Conservation (phyloP, 2,888 invertebrate species). For the Drosophila suboccidentalis region DNA sequence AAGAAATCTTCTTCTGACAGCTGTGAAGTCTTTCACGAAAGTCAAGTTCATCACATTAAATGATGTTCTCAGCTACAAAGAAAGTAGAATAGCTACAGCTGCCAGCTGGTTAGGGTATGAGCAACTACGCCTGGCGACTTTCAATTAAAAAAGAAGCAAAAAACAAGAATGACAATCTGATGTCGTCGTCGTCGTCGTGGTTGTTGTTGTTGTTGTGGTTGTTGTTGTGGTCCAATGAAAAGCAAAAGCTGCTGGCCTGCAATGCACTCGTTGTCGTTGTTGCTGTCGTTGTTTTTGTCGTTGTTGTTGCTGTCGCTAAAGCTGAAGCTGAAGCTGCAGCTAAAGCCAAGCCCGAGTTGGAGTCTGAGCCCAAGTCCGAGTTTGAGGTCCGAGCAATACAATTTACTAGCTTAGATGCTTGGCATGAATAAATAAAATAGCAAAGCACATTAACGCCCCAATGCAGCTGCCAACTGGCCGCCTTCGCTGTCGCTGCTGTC, state of each 20-base stretch:
- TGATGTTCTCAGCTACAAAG: slow-evolving; percentile 1
- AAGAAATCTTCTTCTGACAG: too few relatives aligned
- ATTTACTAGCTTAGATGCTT: slow-evolving; percentile 80
- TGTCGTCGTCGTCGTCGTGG: slow-evolving; percentile 65
- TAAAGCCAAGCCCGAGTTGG: slow-evolving; percentile 46
- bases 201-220: slow-evolving; percentile 36
- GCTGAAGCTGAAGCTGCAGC: slow-evolving; percentile 32
- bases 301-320: too few relatives aligned
- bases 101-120: slow-evolving; percentile 48
- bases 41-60: not conserved
- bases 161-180: slow-evolving; percentile 81
- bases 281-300: slow-evolving; percentile 24
- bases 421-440: slow-evolving; percentile 82
- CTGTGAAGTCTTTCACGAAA: too few relatives aligned
- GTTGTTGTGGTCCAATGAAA: slow-evolving; percentile 73
- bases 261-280: slow-evolving; percentile 56
- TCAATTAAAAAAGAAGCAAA: slow-evolving; percentile 80
- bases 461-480: slow-evolving; percentile 77
- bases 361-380: slow-evolving; percentile 47
- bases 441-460: slow-evolving; percentile 81
- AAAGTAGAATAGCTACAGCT: not conserved
- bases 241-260: slow-evolving; percentile 78
- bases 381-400: slow-evolving; percentile 76
- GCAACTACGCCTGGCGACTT: slow-evolving; percentile 78
- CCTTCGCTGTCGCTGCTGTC: slow-evolving; percentile 33